Base-by-base conservation (phyloP, 2,888 invertebrate genomes). In the Ferrisia virgata region DNA sequence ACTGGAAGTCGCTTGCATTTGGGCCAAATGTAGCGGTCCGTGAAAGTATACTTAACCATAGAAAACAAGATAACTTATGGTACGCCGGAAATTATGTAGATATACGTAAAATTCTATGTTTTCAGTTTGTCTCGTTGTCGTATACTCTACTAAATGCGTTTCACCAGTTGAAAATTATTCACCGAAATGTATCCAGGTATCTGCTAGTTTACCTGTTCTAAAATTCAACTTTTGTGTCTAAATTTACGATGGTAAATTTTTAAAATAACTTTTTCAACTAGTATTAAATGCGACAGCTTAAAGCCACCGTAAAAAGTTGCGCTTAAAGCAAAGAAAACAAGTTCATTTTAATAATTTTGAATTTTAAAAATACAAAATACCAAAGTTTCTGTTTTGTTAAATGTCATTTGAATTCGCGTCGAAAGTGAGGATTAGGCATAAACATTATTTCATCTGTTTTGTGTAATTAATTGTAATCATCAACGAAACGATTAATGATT, bases 401-500 rank as follows among this genome's bases (percentile, higher is more conserved):
- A 8, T 76, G 72, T 76, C 72, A 36, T n/a, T 76, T 76, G 72
- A 1, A 36, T 36, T 36, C 33, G 8, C 36, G 36, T 8, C 6
- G 36, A 76, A 76, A 36, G 33, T 36, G 22, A 33, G 36, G 72
- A 76, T 76, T 76, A 0, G 11, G 72, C 36, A 36, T 36, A 36
- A 76, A 76, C 72, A 76, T 76, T 76, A 76, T 33, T 69, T 69
- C 36, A 18, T n/a, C 72, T 76, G 18, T 33, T 69, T 15, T 33
- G 33, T 76, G 36, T 76, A 76, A 76, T 76, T 76, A 76, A 76
- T 76, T 76, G 36, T 36, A n/a, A n/a, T n/a, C 36, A 76, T 36
- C 31, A 69, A 31, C 69, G 69, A 36, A 36, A 76, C 18, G 72
- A 76, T 76, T 76, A 36, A 76, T 76, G 33, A 11, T 36, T 18